phyloP scores from a whole-genome alignment of 2,113 vertebrate species.

The Morone saxatilis region DNA sequence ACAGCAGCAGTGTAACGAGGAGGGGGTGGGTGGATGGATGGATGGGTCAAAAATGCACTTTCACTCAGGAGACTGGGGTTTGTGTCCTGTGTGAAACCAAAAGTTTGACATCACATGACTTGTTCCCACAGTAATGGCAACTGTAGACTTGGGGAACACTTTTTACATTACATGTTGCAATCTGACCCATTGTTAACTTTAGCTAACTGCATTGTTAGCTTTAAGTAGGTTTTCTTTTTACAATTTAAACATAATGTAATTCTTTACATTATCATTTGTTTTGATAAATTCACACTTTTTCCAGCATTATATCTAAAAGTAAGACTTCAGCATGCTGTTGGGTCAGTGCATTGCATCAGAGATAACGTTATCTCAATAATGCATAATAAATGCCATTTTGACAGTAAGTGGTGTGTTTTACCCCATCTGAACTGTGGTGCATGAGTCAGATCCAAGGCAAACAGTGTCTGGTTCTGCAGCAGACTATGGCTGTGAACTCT shows the following conservation, averaged over 20 bases:
- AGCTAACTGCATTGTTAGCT: no score
- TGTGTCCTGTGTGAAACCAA: no score
- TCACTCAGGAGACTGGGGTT: no score
- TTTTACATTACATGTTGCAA: not conserved
- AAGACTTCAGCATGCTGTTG: not conserved
- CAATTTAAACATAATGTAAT: no score
- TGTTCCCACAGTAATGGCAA: no score
- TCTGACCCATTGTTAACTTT: no score
- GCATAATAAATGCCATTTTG: not conserved
- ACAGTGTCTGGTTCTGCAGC: not conserved
- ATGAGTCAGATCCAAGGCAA: constrained; percentile 15
- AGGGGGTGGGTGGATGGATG: no score
- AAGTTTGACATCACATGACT: no score
- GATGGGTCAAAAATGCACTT: no score
- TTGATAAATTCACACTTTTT: not conserved
- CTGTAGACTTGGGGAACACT: not conserved
- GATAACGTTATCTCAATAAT: not conserved
- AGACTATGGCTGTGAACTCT: not conserved
- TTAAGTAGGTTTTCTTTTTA: no score
- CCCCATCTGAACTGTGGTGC: not conserved
- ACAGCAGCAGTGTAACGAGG: no score
- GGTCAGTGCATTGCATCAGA: not conserved
- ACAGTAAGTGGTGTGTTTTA: not conserved
- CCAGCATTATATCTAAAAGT: not conserved
- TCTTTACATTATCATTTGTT: no score